Base-by-base conservation (phyloP, 2,888 invertebrate species). In the Metalampra italica region DNA sequence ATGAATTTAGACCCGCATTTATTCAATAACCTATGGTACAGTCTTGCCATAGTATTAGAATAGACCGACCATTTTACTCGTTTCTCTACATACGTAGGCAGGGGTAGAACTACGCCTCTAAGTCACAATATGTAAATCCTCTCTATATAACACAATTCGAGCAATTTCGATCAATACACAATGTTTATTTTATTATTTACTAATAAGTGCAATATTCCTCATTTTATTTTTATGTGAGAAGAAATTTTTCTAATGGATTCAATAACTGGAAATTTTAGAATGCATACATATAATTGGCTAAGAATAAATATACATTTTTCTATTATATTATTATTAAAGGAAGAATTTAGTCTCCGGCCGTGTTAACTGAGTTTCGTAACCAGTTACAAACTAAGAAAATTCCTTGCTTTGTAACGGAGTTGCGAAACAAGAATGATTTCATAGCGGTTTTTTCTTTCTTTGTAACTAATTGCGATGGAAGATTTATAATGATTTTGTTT, bases 131-230 rank as follows among this genome's bases (percentile, higher is more conserved):
- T 11, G 2, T 22, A 42, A 29, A 42, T 13, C 15, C 13, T 30
- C 13, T 42, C 42, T 42, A 42, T 42, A 39, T n/a, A 14, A 42
- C 30, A 42, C 34, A 43, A 15, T 43, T 43, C 32, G 32, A 43
- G 34, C 34, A 43, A 43, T 34, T 43, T 43, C 32, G 32, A 43
- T 43, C 34, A 34, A 43, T 15, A 43, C 11, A 40, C 2, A 7
- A 22, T 43, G 12, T 36, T 34, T 34, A 43, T 34, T 14, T 34
- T 34, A 43, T 34, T 43, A 43, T 42, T 30, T 30, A 12, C 29
- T 42, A 42, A 3, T 15, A 15, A 14, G 43, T 43, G 43, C 43
- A 43, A 43, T 43, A 43, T 32, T 43, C 32, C 15, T 36, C 36
- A 43, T 36, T n/a, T n/a, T n/a, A n/a, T n/a, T n/a, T n/a, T n/a